phyloP scores from a whole-genome alignment of 2,888 invertebrate genomes.

The Ophion slaviceki region DNA sequence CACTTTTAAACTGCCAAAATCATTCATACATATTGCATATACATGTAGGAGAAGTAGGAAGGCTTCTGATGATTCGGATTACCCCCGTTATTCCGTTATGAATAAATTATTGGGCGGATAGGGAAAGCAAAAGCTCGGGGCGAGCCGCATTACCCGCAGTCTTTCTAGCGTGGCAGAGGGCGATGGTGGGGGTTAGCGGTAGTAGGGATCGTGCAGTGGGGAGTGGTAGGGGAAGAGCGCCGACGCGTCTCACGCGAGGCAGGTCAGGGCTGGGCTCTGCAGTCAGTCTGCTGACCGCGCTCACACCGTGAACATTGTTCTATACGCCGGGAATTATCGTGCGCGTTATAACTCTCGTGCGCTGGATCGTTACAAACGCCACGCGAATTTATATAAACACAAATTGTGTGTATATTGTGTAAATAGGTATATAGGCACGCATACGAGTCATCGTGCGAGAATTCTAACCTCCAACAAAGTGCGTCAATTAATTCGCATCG shows the following conservation, averaged over 20 bases:
- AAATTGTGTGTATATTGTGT: conserved; percentile 1
- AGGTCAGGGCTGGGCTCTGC: conserved; percentile 79
- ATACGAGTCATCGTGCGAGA: neutral
- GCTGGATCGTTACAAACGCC: neutral
- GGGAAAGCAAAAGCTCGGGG: conserved; percentile 19
- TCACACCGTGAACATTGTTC: conserved; percentile 40
- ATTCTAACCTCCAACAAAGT: conserved; percentile 37
- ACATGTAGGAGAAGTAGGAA: neutral
- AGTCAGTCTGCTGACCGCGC: conserved; percentile 58
- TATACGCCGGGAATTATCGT: conserved; percentile 30
- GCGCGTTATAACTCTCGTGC: conserved; percentile 34
- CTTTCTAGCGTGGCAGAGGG: conserved; percentile 10
- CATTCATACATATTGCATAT: neutral
- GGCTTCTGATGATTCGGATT: conserved; percentile 19
- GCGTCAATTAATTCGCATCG: conserved; percentile 13
- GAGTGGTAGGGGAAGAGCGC: conserved; percentile 50
- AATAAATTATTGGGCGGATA: conserved; percentile 10
- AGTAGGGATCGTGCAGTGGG: conserved; percentile 50
- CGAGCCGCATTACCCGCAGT: conserved; percentile 21
- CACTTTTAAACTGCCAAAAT: neutral
- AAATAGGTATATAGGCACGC: neutral
- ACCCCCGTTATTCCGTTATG: neutral
- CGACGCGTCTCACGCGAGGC: conserved; percentile 71
- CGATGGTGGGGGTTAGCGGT: conserved; percentile 28
- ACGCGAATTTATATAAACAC: neutral